Conservation (phyloP, 2,113 vertebrate genomes). For the Eretmochelys imbricata region DNA sequence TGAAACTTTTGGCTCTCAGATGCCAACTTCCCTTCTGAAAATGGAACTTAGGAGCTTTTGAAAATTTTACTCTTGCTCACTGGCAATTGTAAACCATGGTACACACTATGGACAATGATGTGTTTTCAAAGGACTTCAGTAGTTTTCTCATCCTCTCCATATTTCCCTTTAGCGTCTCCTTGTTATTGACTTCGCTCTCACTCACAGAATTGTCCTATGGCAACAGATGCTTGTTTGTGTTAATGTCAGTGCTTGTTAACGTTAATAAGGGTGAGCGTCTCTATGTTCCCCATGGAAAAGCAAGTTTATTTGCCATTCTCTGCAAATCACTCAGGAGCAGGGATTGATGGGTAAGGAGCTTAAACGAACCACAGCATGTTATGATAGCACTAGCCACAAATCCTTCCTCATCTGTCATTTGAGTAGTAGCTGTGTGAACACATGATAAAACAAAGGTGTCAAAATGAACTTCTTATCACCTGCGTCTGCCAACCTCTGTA, state of each 20-base stretch:
- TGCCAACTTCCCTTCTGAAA: background rate
- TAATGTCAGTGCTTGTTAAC: background rate
- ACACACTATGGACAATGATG: background rate
- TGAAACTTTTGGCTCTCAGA: background rate
- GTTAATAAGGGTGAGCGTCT: background rate
- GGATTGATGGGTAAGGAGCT: slow-evolving; percentile 14
- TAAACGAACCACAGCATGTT: background rate
- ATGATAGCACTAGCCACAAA: slow-evolving; percentile 38
- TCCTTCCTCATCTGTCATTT: background rate
- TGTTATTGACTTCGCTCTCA: background rate
- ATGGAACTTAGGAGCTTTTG: background rate
- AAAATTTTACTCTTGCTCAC: background rate
- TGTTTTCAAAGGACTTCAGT: background rate
- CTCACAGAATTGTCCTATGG: background rate
- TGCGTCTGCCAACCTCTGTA: background rate
- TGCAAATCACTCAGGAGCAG: background rate
- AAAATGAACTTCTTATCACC: background rate
- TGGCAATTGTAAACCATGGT: background rate
- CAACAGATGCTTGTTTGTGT: background rate
- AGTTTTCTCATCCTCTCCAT: background rate
- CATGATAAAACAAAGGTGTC: background rate
- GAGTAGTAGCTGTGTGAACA: background rate
- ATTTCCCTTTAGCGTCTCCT: background rate
- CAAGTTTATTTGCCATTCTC: background rate
- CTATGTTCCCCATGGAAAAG: background rate